These are phyloP conservation scores for Paelopatides confundens DNA, from an alignment of 53 echinoderm and acorn worm genomes.

Conservation along the genomic window DNA sequence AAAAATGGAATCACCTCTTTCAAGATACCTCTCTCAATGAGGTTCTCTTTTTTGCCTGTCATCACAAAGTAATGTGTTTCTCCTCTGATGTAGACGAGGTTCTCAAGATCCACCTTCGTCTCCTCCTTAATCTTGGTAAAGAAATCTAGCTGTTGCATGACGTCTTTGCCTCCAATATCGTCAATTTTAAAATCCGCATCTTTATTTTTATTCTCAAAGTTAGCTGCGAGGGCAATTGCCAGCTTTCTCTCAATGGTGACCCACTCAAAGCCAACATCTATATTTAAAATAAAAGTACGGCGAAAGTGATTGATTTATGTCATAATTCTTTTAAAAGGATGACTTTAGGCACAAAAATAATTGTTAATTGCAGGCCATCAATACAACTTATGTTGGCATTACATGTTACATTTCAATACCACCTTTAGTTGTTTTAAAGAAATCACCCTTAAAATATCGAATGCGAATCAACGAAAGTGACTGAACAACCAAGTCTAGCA, in stretches of 20 bases:
- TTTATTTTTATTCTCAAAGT: conserved; percentile 20
- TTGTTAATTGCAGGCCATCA: no score
- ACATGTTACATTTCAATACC: no score
- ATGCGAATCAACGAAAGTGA: no score
- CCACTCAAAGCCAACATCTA: conserved; percentile 10
- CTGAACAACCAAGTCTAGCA: no score
- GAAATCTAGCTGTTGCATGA: conserved; percentile 5
- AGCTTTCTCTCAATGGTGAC: background rate
- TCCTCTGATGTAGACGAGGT: conserved; percentile 21
- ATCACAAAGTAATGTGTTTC: conserved; percentile 40
- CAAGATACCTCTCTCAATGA: background rate
- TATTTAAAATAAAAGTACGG: background rate
- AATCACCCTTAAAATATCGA: no score
- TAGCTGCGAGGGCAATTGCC: conserved; percentile 26
- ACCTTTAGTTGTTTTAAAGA: no score
- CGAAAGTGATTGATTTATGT: no score
- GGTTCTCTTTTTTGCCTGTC: conserved; percentile 36
- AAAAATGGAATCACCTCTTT: background rate
- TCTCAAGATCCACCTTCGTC: conserved; percentile 3
- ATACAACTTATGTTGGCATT: no score
- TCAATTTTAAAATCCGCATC: background rate
- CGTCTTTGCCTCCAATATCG: background rate
- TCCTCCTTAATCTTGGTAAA: conserved; percentile 18
- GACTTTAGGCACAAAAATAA: no score
- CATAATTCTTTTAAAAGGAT: no score